These are phyloP conservation scores for Acanthurus leucopareius DNA, from an alignment of 2,797 vertebrate species.

Conservation along the genomic window DNA sequence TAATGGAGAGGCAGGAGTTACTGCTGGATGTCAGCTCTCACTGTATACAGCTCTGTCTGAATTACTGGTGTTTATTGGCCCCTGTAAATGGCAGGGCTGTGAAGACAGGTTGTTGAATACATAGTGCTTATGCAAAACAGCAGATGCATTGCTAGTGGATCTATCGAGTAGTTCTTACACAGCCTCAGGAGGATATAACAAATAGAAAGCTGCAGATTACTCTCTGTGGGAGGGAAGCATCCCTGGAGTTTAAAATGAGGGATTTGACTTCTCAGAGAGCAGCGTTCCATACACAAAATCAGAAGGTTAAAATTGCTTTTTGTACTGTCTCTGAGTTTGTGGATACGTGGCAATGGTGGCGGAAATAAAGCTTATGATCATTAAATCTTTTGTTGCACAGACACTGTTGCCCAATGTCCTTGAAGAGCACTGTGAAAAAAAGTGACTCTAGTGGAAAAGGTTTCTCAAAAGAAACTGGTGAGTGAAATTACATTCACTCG, in stretches of 20 bases:
- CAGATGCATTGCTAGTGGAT: constrained; percentile 60
- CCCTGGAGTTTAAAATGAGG: constrained; percentile 71
- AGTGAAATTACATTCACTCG: constrained; percentile 35
- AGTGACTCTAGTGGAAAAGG: constrained; percentile 31
- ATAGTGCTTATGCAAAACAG: constrained; percentile 76
- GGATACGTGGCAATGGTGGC: background rate
- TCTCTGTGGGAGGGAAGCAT: constrained; percentile 65
- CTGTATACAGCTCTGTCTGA: constrained; percentile 54
- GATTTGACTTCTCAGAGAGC: constrained; percentile 59
- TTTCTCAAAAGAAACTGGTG: constrained; percentile 33
- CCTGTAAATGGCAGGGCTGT: constrained; percentile 61
- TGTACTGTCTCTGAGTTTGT: constrained; percentile 15
- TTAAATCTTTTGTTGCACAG: constrained; percentile 34
- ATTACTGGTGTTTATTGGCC: constrained; percentile 68
- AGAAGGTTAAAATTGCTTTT: constrained; percentile 54
- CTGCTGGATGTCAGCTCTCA: constrained; percentile 59
- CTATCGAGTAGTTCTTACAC: constrained; percentile 67
- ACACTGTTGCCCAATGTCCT: constrained; percentile 20
- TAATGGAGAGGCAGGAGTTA: constrained; percentile 71
- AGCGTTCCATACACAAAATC: constrained; percentile 48
- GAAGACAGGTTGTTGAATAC: constrained; percentile 65
- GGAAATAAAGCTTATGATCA: constrained; percentile 25
- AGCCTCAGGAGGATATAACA: constrained; percentile 75
- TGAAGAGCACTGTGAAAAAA: constrained; percentile 17
- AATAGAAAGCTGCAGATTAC: constrained; percentile 79